These are phyloP conservation scores for Enhydra lutris DNA, from an alignment of 2,113 vertebrate species.

Conservation along the genomic window DNA sequence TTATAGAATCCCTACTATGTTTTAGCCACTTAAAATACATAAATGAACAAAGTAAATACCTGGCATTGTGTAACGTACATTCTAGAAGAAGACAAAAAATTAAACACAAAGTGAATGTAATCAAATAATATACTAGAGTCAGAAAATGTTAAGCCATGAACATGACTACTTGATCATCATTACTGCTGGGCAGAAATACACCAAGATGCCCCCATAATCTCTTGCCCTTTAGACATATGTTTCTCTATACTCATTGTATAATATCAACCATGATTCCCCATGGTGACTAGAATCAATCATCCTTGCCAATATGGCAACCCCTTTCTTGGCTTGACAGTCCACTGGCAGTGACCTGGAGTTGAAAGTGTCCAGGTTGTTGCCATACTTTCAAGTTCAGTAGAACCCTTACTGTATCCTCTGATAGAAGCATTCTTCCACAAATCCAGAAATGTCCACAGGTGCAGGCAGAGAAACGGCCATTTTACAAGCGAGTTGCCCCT, in stretches of 20 bases:
- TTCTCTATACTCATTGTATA: background rate
- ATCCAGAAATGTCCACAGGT: background rate
- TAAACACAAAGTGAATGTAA: background rate
- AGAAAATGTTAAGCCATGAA: background rate
- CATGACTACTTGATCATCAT: background rate
- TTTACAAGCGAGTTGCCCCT: background rate
- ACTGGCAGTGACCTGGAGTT: background rate
- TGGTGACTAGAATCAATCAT: background rate
- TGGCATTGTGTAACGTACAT: background rate
- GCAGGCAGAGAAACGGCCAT: background rate
- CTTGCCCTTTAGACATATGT: too few relatives aligned
- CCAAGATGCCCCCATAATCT: background rate
- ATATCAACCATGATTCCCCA: background rate
- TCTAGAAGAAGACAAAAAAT: background rate
- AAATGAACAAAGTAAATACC: constrained; percentile 9
- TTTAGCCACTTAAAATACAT: background rate
- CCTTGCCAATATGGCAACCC: background rate
- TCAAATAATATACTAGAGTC: background rate
- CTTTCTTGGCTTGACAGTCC: background rate
- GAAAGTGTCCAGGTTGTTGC: background rate
- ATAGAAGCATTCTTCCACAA: background rate
- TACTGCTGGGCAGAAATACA: background rate
- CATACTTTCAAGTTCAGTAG: background rate
- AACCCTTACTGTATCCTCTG: background rate
- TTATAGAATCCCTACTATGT: background rate